phyloP scores from a whole-genome alignment of 2,797 vertebrate species.

The Apodemus agrarius region DNA sequence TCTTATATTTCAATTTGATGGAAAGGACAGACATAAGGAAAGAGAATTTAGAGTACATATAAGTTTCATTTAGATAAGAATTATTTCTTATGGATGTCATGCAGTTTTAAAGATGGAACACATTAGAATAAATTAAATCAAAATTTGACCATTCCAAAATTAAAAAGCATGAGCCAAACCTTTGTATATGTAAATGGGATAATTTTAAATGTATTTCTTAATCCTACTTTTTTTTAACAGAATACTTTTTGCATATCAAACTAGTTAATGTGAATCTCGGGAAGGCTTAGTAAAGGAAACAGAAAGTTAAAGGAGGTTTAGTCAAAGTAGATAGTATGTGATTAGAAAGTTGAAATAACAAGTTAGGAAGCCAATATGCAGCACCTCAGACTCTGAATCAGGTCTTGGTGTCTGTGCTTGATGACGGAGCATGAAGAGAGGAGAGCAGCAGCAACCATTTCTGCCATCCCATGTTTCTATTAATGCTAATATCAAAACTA shows the following conservation, averaged over 20 bases:
- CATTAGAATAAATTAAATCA: constrained; percentile 45
- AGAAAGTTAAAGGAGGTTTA: constrained; percentile 26
- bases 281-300: constrained; percentile 6
- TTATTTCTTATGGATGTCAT: constrained; percentile 14
- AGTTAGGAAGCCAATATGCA: background rate
- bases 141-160: constrained; percentile 47
- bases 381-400: background rate
- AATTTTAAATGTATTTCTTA: constrained; percentile 54
- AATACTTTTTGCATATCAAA: constrained; percentile 34
- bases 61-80: constrained; percentile 37
- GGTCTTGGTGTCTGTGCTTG: background rate
- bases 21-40: background rate
- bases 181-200: constrained; percentile 34
- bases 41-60: background rate
- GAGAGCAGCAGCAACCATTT: background rate
- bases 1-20: background rate
- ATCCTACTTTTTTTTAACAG: background rate
- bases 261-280: background rate
- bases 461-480: background rate
- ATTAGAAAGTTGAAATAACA: constrained; percentile 21
- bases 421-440: background rate
- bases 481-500: constrained; percentile 1
- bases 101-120: constrained; percentile 52
- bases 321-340: constrained; percentile 25
- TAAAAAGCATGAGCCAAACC: constrained; percentile 20